Evolutionary conservation across 2,888 invertebrate species (phyloP).

Genomic region (Acanthococcus lagerstroemiae): DNA sequence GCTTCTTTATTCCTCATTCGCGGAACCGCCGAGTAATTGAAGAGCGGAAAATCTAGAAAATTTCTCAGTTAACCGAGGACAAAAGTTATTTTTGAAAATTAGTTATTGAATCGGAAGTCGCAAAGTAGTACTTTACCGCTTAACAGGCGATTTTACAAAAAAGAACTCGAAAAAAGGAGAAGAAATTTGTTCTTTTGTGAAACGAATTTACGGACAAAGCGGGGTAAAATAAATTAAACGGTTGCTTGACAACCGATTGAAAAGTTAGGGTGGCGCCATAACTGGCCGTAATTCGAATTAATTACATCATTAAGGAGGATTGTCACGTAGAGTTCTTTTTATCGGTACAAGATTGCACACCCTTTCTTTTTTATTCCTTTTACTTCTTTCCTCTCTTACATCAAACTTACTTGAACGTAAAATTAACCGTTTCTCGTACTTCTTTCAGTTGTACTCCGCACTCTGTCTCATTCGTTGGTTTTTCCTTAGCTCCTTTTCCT

Average conservation of each 20-base stretch:
- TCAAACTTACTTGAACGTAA: constrained; percentile 27
- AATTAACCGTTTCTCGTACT: constrained; percentile 19
- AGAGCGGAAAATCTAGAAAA: not conserved
- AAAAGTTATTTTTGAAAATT: constrained; percentile 15
- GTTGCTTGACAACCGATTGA: constrained; percentile 29
- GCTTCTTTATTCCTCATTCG: too few species aligned
- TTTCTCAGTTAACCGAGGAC: constrained; percentile 10
- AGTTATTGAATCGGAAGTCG: constrained; percentile 26
- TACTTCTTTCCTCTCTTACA: constrained; percentile 1
- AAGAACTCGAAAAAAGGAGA: constrained; percentile 8
- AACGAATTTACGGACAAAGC: constrained; percentile 15
- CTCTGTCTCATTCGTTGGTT: too few species aligned
- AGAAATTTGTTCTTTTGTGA: constrained; percentile 14
- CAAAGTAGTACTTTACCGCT: constrained; percentile 20
- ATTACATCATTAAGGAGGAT: constrained; percentile 35
- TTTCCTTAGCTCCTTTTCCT: too few species aligned
- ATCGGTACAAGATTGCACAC: constrained; percentile 26
- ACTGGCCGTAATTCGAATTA: constrained; percentile 32
- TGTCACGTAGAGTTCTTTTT: constrained; percentile 33
- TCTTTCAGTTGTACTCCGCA: not conserved
- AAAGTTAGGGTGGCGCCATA: constrained; percentile 25
- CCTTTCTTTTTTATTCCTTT: constrained; percentile 22
- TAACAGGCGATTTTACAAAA: constrained; percentile 11
- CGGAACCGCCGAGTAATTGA: not conserved
- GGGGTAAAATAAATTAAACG: constrained; percentile 26